Percentiles rank a stretch among this genome's conserved stretches.
Conservation (phyloP, 2,888 invertebrate species). For the Ichneumoninae sp. region DNA sequence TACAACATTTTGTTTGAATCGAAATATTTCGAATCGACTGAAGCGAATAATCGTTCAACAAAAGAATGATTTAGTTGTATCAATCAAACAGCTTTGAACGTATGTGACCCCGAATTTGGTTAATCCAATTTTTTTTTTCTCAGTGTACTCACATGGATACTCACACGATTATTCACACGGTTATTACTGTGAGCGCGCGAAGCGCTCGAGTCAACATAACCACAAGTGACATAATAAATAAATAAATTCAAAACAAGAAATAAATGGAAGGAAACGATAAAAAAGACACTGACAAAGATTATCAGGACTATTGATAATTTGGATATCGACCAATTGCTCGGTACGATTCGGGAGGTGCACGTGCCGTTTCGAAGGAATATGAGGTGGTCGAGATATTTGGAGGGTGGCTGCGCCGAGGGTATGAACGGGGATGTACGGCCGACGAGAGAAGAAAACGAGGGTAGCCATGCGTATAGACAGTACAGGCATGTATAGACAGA, state of each 20-base stretch:
- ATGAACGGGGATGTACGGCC: conserved; percentile 13
- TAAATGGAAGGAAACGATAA: background rate
- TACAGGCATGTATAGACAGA: background rate
- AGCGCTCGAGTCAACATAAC: no score
- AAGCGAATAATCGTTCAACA: no score
- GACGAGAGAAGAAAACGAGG: conserved; percentile 13
- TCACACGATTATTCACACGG: no score
- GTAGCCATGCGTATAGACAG: conserved; percentile 29
- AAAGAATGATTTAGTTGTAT: no score
- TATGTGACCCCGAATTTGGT: no score
- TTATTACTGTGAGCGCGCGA: no score
- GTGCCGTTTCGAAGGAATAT: conserved; percentile 21
- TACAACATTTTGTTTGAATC: no score
- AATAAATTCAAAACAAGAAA: background rate
- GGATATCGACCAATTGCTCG: background rate
- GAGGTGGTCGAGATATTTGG: conserved; percentile 26
- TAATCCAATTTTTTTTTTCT: background rate
- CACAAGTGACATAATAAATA: background rate
- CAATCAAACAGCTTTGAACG: no score
- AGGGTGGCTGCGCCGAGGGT: conserved; percentile 2
- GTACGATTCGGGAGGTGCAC: conserved; percentile 2
- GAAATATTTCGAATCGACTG: no score
- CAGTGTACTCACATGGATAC: no score
- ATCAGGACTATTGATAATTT: background rate
- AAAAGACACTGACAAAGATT: background rate